Base-by-base conservation (phyloP, 2,888 invertebrate species). In the Drosophila picticornis region DNA sequence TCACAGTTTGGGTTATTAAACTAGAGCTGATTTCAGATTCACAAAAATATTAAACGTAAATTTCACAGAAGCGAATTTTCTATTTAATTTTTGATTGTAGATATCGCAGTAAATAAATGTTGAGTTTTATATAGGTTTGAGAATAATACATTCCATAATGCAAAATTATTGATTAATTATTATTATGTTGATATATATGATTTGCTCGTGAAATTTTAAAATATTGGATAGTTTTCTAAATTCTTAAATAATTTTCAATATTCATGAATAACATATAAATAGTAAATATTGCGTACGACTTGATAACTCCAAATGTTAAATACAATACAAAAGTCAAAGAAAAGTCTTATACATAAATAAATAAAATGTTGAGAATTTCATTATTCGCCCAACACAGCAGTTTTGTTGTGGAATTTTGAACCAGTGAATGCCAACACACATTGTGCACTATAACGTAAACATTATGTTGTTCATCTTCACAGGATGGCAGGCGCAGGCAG, bases 401-500 rank as follows among this genome's bases (percentile, higher is more conserved):
- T 16, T 25, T 32, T 46, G 31, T 46, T 50, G 36, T 16, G 36
- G 4, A 32, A 73, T 27, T 31, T 58, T 56, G 38, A 27, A 38
- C 1, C 32, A 11, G n/a, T 48, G 50, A 60, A 77, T 72, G 38
- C 50, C 50, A 66, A 61, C 34, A 57, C 62, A 57, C 64, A 88
- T 72, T 84, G 84, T 88, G 90, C 78, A 67, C n/a, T 60, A 62
- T 57, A 90, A 90, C 88, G 90, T 86, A 86, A 86, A 86, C 88
- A 86, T 86, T 76, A 73, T 68, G 82, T 58, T 77, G 72, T 64
- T 66, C 66, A 71, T 72, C 73, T 64, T 55, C 66, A 43, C 16
- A 64, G 38, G 25, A 19, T 31, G 16, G 31, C 38, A 55, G 25
- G 32, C 38, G 40, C 46, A 64, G 29, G 40, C 22, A 48, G 25